These are phyloP conservation scores for Aplidium turbinatum DNA, from an alignment of 23 tunicate genomes.

Conservation along the genomic window DNA sequence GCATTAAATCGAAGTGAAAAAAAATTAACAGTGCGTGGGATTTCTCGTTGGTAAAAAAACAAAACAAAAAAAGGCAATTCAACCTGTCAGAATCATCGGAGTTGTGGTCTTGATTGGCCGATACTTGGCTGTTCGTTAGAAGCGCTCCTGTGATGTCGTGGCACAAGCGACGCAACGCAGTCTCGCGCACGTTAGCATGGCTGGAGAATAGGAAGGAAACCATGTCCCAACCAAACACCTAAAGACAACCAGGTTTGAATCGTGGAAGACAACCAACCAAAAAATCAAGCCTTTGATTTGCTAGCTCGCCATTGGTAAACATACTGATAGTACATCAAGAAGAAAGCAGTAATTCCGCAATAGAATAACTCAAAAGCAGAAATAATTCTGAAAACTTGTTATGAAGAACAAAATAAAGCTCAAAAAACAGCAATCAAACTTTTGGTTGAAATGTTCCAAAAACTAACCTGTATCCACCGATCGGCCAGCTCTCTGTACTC, in stretches of 20 bases:
- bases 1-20: too few relatives aligned
- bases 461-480: conserved; percentile 74
- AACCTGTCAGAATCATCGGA: conserved; percentile 89
- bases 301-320: too few relatives aligned
- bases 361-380: too few relatives aligned
- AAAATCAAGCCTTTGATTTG: too few relatives aligned
- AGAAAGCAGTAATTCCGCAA: too few relatives aligned
- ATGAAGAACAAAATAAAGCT: neutral
- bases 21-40: too few relatives aligned
- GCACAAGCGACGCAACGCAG: conserved; percentile 76
- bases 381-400: neutral
- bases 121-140: conserved; percentile 56
- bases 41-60: too few relatives aligned
- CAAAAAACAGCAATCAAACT: too few relatives aligned
- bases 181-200: conserved; percentile 83
- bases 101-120: conserved; percentile 38
- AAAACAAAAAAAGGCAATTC: too few relatives aligned
- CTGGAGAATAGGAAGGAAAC: conserved; percentile 75
- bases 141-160: conserved; percentile 91
- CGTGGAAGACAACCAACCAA: too few relatives aligned
- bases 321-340: too few relatives aligned
- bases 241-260: neutral
- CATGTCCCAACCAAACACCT: conserved; percentile 91
- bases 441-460: too few relatives aligned
- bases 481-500: conserved; percentile 76